Conservation (phyloP, 1,140 invertebrate genomes). For the Platyscapa corneri region DNA sequence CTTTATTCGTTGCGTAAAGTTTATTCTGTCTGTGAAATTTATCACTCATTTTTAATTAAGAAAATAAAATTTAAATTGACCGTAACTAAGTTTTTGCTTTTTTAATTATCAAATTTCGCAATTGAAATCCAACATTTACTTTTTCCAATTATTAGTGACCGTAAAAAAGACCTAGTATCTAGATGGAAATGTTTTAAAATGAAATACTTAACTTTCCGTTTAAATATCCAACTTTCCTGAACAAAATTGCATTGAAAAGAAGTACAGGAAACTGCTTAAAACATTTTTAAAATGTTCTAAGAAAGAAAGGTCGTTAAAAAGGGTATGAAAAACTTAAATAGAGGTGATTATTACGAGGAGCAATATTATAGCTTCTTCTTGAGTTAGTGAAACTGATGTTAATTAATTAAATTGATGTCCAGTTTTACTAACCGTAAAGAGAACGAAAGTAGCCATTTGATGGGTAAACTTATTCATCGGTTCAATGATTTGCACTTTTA, state of each 20-base stretch:
- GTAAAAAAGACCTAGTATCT: not conserved
- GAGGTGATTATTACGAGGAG: not conserved
- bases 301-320: not conserved
- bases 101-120: not conserved
- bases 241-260: not conserved
- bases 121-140: not conserved
- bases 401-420: conserved; percentile 35
- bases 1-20: not conserved
- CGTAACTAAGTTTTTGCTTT: not conserved
- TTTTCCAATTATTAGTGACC: not conserved
- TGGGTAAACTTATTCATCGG: not conserved
- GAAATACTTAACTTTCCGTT: not conserved
- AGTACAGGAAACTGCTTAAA: not conserved
- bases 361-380: conserved; percentile 15
- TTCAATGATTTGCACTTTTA: not conserved
- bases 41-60: not conserved
- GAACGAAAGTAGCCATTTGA: conserved; percentile 30
- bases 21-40: not conserved
- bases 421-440: conserved; percentile 7
- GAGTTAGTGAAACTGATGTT: conserved; percentile 2
- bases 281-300: not conserved
- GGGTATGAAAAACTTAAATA: conserved; percentile 30
- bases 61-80: not conserved
- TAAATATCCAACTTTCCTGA: not conserved
- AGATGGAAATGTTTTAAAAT: not conserved